A percentile compares a stretch with the other conserved stretches of the same genome.
Evolutionary conservation across 2,113 vertebrate species (phyloP).

Genomic region (Accipiter cooperii): DNA sequence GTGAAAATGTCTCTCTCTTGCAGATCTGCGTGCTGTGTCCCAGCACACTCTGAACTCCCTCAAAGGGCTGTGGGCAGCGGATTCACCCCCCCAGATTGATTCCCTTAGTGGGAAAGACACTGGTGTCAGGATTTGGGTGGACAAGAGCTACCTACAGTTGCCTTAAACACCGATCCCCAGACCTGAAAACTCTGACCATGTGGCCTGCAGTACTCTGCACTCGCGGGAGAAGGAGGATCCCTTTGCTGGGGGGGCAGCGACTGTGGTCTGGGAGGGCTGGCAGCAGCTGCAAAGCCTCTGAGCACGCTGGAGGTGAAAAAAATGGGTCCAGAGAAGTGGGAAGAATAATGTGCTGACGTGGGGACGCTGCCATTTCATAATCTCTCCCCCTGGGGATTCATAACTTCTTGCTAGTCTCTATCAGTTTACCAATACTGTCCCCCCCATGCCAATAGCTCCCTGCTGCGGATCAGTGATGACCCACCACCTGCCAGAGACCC

Average conservation of each 20-base stretch:
- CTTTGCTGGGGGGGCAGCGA: background rate
- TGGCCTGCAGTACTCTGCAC: accelerated
- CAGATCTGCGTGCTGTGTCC: background rate
- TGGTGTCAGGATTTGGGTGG: background rate
- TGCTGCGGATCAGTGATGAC: accelerated
- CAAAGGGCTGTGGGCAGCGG: background rate
- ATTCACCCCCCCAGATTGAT: accelerated
- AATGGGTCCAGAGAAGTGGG: background rate
- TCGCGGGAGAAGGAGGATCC: background rate
- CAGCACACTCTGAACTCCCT: background rate
- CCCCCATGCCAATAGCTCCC: background rate
- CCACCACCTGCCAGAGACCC: background rate
- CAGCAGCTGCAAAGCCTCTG: background rate
- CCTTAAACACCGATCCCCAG: accelerated
- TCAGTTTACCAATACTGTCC: background rate
- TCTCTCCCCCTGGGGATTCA: background rate
- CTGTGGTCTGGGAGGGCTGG: accelerated
- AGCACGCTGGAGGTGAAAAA: accelerated
- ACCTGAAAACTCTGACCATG: background rate
- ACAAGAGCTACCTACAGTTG: background rate
- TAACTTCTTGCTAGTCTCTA: background rate
- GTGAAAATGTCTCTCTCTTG: background rate
- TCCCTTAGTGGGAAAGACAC: background rate
- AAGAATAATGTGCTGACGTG: background rate
- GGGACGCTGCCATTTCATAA: background rate